Conservation (phyloP, 64 coral and sea anemone genomes). For the Porites lutea region DNA sequence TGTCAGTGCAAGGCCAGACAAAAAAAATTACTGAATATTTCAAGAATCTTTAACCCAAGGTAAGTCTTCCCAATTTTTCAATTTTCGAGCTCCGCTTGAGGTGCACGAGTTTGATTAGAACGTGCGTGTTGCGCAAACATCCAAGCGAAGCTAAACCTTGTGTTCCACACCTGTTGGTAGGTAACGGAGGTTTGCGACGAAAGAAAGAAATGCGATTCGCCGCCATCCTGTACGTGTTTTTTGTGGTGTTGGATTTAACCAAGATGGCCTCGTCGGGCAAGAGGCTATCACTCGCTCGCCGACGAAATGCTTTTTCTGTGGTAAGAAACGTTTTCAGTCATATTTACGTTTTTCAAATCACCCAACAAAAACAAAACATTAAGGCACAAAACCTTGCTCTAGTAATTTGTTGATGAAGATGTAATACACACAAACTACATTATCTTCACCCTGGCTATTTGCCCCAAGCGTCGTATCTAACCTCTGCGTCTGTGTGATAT, state of each 20-base stretch:
- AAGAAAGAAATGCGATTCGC: slow-evolving; percentile 2
- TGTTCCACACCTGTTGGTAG: slow-evolving; percentile 22
- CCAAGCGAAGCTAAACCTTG: background rate
- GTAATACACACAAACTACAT: background rate
- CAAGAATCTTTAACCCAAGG: background rate
- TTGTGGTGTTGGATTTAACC: slow-evolving; percentile 19
- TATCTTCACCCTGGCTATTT: background rate
- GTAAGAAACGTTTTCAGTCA: background rate
- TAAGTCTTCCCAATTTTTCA: background rate
- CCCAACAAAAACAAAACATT: too few species aligned
- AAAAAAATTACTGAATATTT: background rate
- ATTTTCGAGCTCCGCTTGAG: background rate
- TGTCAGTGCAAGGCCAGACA: background rate
- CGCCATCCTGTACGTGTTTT: background rate
- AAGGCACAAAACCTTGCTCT: too few species aligned
- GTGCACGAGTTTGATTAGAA: too few species aligned
- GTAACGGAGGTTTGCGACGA: background rate
- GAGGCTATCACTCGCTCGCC: background rate
- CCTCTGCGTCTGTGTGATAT: background rate
- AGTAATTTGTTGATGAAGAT: background rate
- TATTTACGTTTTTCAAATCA: background rate
- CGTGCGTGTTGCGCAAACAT: background rate
- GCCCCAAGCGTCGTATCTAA: too few species aligned
- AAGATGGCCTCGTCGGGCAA: slow-evolving; percentile 2
- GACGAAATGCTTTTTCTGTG: background rate